These are phyloP conservation scores for Drosophila funebris DNA, from an alignment of 1,140 invertebrate species.

Conservation along the genomic window DNA sequence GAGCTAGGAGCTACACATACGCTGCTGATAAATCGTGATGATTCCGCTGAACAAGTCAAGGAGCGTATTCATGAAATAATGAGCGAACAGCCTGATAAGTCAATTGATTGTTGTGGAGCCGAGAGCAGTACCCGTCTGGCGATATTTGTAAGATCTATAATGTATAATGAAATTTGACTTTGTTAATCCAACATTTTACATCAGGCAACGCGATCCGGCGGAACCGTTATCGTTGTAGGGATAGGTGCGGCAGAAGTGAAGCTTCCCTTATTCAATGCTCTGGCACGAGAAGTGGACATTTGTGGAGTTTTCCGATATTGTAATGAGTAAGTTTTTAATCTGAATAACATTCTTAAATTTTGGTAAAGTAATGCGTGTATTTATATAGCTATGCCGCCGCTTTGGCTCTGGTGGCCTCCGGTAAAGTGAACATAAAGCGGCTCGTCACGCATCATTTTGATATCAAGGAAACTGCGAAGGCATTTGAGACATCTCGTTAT, in stretches of 20 bases:
- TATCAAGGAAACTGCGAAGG: slow-evolving; percentile 92
- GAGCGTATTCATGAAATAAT: slow-evolving; percentile 87
- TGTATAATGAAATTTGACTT: slow-evolving; percentile 84
- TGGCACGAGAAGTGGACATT: slow-evolving; percentile 94
- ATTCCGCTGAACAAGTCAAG: slow-evolving; percentile 87
- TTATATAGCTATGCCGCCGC: slow-evolving; percentile 89
- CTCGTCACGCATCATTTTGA: slow-evolving; percentile 96
- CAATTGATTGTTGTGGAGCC: slow-evolving; percentile 95
- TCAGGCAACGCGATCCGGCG: slow-evolving; percentile 93
- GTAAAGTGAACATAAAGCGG: slow-evolving; percentile 93
- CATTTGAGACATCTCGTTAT: slow-evolving; percentile 92
- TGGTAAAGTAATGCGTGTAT: background rate
- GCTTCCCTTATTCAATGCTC: slow-evolving; percentile 92
- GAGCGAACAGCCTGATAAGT: slow-evolving; percentile 89
- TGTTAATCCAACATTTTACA: background rate
- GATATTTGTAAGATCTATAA: slow-evolving; percentile 84
- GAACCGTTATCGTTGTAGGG: slow-evolving; percentile 93
- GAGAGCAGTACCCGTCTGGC: slow-evolving; percentile 91
- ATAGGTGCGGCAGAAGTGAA: slow-evolving; percentile 91
- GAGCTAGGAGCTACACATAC: slow-evolving; percentile 91
- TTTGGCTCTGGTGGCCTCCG: slow-evolving; percentile 92
- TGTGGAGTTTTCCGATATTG: slow-evolving; percentile 95
- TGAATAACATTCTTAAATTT: background rate
- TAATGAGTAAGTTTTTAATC: slow-evolving; percentile 87
- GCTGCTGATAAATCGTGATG: slow-evolving; percentile 86